phyloP scores from a whole-genome alignment of 1,140 invertebrate species.

The Andrena cerasifolii region DNA sequence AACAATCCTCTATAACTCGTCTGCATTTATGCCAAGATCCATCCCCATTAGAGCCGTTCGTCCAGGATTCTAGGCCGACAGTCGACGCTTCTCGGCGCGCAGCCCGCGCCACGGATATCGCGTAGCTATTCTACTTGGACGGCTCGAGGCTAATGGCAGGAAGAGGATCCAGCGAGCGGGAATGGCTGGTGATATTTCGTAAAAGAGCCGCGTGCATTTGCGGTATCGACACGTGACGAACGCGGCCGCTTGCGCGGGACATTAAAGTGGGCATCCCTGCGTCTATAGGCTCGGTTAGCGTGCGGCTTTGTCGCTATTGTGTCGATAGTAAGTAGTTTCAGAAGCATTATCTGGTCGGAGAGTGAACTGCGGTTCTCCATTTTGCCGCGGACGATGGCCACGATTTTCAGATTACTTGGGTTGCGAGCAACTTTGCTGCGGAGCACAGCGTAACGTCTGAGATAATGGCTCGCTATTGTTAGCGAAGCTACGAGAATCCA shows the following conservation, averaged over 20 bases:
- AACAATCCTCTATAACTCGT: no score
- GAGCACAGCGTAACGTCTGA: no score
- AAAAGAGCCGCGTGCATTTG: slow-evolving; percentile 34
- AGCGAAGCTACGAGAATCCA: no score
- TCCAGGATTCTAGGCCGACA: no score
- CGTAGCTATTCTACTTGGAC: slow-evolving; percentile 26
- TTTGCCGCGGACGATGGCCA: background rate
- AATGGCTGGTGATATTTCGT: slow-evolving; percentile 48
- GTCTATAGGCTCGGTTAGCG: slow-evolving; percentile 15
- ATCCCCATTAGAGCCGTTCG: no score
- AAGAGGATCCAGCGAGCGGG: slow-evolving; percentile 33
- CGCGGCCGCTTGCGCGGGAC: background rate
- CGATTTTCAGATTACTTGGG: background rate
- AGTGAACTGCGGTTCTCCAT: background rate
- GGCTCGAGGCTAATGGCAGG: slow-evolving; percentile 51
- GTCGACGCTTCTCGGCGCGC: no score
- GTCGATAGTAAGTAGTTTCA: slow-evolving; percentile 38
- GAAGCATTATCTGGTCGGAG: slow-evolving; percentile 11
- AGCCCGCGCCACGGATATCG: background rate
- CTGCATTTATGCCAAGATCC: no score
- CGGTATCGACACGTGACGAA: slow-evolving; percentile 24
- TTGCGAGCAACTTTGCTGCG: background rate
- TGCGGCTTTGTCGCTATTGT: slow-evolving; percentile 29
- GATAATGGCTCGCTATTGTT: no score
- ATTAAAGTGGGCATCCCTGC: slow-evolving; percentile 20